phyloP scores from a whole-genome alignment of 2,888 invertebrate genomes.

The Lycocerus yunnanus region DNA sequence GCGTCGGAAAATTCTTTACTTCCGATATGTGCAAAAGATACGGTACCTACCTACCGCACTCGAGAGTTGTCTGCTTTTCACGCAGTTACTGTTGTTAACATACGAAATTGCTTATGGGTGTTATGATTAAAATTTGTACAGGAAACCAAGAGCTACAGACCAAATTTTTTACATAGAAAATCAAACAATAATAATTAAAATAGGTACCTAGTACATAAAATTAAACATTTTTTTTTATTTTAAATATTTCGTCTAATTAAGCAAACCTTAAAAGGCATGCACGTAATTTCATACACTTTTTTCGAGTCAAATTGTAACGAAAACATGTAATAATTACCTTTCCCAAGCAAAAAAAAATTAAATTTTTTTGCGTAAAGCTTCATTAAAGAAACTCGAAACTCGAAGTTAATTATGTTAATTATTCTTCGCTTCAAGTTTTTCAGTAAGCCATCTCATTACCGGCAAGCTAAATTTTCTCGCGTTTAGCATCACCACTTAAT shows the following conservation, averaged over 20 bases:
- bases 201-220: too few species aligned
- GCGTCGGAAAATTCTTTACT: conserved; percentile 21
- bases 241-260: too few species aligned
- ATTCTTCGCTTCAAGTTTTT: conserved; percentile 22
- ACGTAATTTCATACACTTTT: not conserved
- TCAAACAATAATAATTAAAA: too few species aligned
- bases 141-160: too few species aligned
- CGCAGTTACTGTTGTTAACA: not conserved
- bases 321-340: not conserved
- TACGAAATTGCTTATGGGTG: not conserved
- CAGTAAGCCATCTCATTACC: conserved; percentile 26
- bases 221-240: too few species aligned
- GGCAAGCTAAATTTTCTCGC: conserved; percentile 20
- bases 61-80: not conserved
- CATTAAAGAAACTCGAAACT: not conserved
- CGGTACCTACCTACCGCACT: not conserved
- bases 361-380: not conserved
- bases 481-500: conserved; percentile 34
- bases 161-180: too few species aligned
- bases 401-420: conserved; percentile 27
- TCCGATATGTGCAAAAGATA: conserved; percentile 19
- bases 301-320: not conserved
- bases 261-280: too few species aligned
- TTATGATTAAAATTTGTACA: too few species aligned
- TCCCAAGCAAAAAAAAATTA: not conserved